Base-by-base conservation (phyloP, 2,113 vertebrate species). In the Ptilorrhoa leucosticta region DNA sequence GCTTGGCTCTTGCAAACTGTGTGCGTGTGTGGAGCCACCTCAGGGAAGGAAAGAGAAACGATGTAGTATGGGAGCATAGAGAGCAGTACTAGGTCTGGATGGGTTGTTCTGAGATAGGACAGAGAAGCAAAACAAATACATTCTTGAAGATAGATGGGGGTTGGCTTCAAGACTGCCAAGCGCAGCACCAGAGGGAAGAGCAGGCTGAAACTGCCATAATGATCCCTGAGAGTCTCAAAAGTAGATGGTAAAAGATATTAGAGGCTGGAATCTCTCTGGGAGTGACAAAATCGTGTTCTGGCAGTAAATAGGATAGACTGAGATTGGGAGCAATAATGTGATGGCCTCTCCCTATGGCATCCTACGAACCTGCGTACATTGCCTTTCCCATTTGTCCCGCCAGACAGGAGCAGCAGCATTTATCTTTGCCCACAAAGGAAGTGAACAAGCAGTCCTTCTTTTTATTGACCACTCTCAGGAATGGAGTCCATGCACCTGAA, bases 381-480 rank as follows among this genome's bases (percentile, higher is more conserved):
- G 89, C 79, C 79, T 92, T 96, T 90, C 93, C 79, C 75, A 94
- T 96, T 88, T 68, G 91, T 76, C 94, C 91, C 3, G 57, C 96
- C 93, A 76, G 94, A 91, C 96, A 90, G 91, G 94, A 96, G 94
- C 82, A 92, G 86, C 93, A 96, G 57, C 94, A 96, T 96, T 94
- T 93, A 78, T 90, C 47, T 48, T 94, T 94, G 91, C 91, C 93
- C 94, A 94, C 91, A 96, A 82, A 90, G 93, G 96, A 94, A 92
- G 82, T 54, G 82, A 84, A 87, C 27, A 42, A 92, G 56, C 85
- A 70, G 78, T 75, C 94, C 90, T 93, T 84, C 78, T 85, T 78
- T 73, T 56, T 70, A 28, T 1, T 84, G 65, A 69, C 88, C 82
- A 63, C 75, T 78, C 56, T 90, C 53, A 88, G 91, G 96, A 93